Conservation (phyloP, 2,888 invertebrate species). For the Pseudeuparius sepicola region DNA sequence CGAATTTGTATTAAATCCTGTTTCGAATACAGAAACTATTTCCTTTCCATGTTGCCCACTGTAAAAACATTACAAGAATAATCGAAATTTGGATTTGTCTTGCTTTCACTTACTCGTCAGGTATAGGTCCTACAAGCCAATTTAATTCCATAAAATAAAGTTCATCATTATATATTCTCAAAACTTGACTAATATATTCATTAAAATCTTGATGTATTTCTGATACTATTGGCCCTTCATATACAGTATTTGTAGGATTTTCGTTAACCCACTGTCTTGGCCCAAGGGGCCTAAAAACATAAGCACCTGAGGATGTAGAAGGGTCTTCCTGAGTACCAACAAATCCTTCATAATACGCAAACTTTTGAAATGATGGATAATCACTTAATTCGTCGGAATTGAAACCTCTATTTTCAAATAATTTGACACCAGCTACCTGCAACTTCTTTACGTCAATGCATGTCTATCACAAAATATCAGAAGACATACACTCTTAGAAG, state of each 20-base stretch:
- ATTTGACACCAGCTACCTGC: no score
- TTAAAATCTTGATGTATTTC: constrained; percentile 57
- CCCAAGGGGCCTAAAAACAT: constrained; percentile 62
- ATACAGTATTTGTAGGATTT: constrained; percentile 4
- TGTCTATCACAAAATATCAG: no score
- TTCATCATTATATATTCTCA: constrained; percentile 51
- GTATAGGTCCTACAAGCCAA: constrained; percentile 68
- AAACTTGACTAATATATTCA: constrained; percentile 59
- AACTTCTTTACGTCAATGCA: no score
- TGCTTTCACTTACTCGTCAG: constrained; percentile 45
- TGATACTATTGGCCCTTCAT: constrained; percentile 44
- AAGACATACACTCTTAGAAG: no score
- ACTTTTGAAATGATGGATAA: no score
- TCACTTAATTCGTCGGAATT: no score
- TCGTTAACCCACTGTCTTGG: constrained; percentile 11
- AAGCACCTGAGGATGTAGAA: constrained; percentile 78
- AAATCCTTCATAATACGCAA: no score
- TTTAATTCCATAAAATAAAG: constrained; percentile 54
- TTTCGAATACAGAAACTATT: constrained; percentile 59
- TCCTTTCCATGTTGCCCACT: constrained; percentile 66
- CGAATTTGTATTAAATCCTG: constrained; percentile 49
- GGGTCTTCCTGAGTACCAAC: constrained; percentile 39
- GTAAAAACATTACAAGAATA: no score
- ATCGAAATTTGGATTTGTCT: neutral
- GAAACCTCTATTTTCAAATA: no score